These are phyloP conservation scores for Darevskia mixta DNA, from an alignment of 2,797 vertebrate genomes.

Conservation along the genomic window DNA sequence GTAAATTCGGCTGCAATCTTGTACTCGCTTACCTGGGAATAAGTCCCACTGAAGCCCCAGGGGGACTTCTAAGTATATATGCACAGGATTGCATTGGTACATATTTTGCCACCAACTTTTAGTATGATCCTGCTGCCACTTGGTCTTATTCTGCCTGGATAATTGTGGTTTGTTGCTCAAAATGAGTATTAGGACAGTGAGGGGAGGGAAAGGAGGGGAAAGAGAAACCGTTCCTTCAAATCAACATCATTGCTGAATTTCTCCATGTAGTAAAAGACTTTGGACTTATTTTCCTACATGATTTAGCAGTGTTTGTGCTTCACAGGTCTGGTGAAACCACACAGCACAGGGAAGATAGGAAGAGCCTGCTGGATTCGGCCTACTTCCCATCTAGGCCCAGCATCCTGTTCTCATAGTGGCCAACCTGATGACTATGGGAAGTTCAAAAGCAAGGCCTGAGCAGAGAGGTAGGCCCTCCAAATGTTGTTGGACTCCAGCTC, in stretches of 20 bases:
- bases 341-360: background rate
- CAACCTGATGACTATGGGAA: too few relatives aligned
- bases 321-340: background rate
- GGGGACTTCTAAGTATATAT: background rate
- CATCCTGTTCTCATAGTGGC: too few relatives aligned
- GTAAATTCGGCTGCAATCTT: background rate
- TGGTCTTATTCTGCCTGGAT: background rate
- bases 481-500: background rate
- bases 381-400: too few relatives aligned
- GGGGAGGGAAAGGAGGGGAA: background rate
- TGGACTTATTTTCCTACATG: background rate
- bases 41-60: background rate
- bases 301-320: background rate
- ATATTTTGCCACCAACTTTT: background rate
- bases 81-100: background rate
- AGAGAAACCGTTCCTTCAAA: background rate
- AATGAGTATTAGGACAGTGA: background rate
- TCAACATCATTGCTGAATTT: background rate
- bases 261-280: background rate
- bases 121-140: background rate
- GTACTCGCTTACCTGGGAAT: background rate
- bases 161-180: background rate
- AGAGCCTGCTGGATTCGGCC: background rate
- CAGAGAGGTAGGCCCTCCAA: too few relatives aligned
- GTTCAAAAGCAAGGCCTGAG: too few relatives aligned